Evolutionary conservation across 2,888 invertebrate genomes (phyloP).

Genomic region (Sialis lutaria): DNA sequence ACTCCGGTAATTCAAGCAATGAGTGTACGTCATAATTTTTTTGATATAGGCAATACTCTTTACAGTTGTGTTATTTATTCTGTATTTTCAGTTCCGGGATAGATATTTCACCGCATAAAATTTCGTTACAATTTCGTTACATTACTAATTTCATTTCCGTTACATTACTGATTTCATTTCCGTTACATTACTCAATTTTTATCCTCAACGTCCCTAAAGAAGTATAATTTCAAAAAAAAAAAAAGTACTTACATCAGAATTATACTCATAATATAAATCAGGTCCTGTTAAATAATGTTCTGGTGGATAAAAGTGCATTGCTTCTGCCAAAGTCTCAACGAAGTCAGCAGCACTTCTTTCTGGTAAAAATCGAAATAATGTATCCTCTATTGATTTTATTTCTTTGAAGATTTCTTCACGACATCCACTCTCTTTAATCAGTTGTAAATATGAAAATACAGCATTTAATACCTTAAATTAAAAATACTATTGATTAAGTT

Average conservation of each 20-base stretch:
- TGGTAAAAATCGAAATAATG: slow-evolving; percentile 50
- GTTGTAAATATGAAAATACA: slow-evolving; percentile 62
- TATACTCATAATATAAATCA: slow-evolving; percentile 56
- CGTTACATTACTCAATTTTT: too few relatives aligned
- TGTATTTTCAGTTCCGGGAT: too few relatives aligned
- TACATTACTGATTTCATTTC: too few relatives aligned
- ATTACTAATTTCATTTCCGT: too few relatives aligned
- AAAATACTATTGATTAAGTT: slow-evolving; percentile 3
- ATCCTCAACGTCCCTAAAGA: too few relatives aligned
- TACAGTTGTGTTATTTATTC: too few relatives aligned
- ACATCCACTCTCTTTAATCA: slow-evolving; percentile 49
- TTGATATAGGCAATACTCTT: too few relatives aligned
- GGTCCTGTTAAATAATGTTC: slow-evolving; percentile 64
- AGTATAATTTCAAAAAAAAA: too few relatives aligned
- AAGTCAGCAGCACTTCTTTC: slow-evolving; percentile 57
- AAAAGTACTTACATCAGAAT: slow-evolving; percentile 48
- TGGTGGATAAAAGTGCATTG: slow-evolving; percentile 66
- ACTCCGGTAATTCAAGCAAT: too few relatives aligned
- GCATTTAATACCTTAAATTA: slow-evolving; percentile 48
- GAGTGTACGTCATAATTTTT: too few relatives aligned
- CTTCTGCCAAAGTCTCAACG: slow-evolving; percentile 57
- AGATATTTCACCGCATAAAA: too few relatives aligned
- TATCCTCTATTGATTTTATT: slow-evolving; percentile 56
- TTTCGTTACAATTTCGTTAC: too few relatives aligned
- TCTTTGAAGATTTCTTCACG: slow-evolving; percentile 53